Evolutionary conservation across 2,888 invertebrate genomes (phyloP), one percentile per base, ranked within the genome.

Genomic region (Cremastinae sp.): DNA sequence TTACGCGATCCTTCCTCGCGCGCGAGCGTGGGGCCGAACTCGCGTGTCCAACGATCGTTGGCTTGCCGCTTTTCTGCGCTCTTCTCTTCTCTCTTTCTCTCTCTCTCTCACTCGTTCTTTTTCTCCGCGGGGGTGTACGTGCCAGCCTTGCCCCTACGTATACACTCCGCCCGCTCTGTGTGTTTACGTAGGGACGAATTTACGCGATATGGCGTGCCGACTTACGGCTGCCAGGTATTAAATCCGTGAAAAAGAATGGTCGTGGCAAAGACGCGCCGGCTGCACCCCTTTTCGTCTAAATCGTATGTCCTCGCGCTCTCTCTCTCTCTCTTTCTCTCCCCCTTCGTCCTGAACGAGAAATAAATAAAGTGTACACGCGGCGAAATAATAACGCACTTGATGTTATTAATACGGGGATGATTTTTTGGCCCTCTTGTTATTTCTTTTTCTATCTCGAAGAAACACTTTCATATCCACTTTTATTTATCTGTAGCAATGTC

Each of bases 151-250:
- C 55, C 70, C 45, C 65, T 78, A 74, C 78, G 61, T 39, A 43
- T 45, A 37, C 18, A 43, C 47, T 35, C 28, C 5, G 28, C 2
- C 2, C 28, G 2, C 28, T 28, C 5, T 5, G 28, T 28, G 28
- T 3, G 28, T 28, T 5, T 3, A 28, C 28, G 28, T 5, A 28
- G 28, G 28, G 28, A 28, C 28, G 28, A 28, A 28, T 28, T 28
- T 28, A 28, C 28, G 28, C 28, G 28, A 28, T 39, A 14, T 16
- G 53, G 43, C 53, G 14, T 76, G 74, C 80, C 77, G 82, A 81
- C 83, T 81, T 83, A 81, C 82, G 78, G 82, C 79, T 81, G 78
- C 79, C 78, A 80, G 83, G 83, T 84, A 84, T 84, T 83, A 84
- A 82, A 82, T 82, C 83, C 81, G 81, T 72, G 78, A 72, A 81